phyloP scores from a whole-genome alignment of 2,113 vertebrate species.

The Azemiops feae region DNA sequence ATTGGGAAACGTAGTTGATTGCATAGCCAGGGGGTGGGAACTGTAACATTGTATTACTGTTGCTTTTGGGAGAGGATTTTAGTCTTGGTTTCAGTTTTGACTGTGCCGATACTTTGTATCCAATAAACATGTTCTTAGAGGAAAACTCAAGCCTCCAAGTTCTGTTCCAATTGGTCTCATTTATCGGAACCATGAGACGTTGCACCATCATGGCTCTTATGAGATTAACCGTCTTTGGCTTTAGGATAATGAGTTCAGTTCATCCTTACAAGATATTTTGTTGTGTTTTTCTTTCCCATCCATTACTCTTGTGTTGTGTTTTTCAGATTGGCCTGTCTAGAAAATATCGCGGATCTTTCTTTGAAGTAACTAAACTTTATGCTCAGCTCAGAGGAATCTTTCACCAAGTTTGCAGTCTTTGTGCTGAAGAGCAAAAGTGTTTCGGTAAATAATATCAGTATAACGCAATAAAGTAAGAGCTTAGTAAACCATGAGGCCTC shows the following conservation, averaged over 20 bases:
- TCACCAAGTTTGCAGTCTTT: background rate
- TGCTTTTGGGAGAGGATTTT: too few species aligned
- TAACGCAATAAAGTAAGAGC: background rate
- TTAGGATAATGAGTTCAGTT: background rate
- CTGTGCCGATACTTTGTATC: too few species aligned
- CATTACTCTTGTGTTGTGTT: background rate
- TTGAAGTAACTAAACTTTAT: background rate
- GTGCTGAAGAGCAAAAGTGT: background rate
- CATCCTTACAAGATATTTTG: background rate
- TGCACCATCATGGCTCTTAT: background rate
- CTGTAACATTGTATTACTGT: too few species aligned
- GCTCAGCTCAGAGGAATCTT: background rate
- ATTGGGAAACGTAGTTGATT: too few species aligned
- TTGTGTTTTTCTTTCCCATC: background rate
- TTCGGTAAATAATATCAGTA: background rate
- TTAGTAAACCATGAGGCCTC: background rate
- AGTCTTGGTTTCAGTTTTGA: too few species aligned
- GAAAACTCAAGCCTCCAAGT: too few species aligned
- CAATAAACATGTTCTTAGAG: too few species aligned
- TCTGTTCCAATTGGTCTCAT: too few species aligned
- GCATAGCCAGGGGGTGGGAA: too few species aligned
- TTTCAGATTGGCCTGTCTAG: background rate
- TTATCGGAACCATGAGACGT: too few species aligned
- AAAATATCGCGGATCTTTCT: background rate
- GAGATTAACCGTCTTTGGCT: background rate